Conservation (phyloP, 2,113 vertebrate species). For the Zapus hudsonius region DNA sequence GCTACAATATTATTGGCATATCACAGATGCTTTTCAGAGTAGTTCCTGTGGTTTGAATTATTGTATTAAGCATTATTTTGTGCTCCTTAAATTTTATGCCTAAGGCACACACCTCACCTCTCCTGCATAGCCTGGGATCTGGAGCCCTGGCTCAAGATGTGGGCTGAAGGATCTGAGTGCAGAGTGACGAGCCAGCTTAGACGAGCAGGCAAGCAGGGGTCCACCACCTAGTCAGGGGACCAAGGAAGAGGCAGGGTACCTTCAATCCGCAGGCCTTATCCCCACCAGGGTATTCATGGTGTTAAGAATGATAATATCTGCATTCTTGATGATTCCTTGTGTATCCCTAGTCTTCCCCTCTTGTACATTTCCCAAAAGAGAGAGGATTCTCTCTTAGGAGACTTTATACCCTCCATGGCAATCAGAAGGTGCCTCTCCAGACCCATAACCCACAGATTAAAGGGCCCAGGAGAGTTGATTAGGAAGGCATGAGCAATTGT, state of each 20-base stretch:
- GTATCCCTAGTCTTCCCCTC: not conserved
- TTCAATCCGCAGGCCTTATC: not conserved
- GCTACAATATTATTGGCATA: not conserved
- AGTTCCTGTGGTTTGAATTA: not conserved
- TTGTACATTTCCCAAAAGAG: not conserved
- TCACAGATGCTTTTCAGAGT: not conserved
- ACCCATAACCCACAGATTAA: not conserved
- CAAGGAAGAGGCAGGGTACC: too few species aligned
- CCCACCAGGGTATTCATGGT: rapidly evolving
- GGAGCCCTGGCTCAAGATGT: not conserved
- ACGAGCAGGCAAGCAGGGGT: not conserved
- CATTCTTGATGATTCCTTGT: rapidly evolving
- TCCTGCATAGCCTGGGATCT: not conserved
- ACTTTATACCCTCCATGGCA: not conserved
- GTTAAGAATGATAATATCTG: rapidly evolving
- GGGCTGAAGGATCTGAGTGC: not conserved
- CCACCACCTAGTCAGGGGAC: not conserved
- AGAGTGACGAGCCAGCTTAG: not conserved
- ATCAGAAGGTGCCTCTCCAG: not conserved
- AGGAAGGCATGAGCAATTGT: rapidly evolving
- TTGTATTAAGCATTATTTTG: not conserved
- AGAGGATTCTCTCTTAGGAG: not conserved
- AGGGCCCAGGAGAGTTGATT: not conserved
- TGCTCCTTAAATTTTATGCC: not conserved
- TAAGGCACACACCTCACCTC: not conserved